Evolutionary conservation across 2,797 vertebrate genomes (phyloP).

Genomic region (Hephaestus fuliginosus): DNA sequence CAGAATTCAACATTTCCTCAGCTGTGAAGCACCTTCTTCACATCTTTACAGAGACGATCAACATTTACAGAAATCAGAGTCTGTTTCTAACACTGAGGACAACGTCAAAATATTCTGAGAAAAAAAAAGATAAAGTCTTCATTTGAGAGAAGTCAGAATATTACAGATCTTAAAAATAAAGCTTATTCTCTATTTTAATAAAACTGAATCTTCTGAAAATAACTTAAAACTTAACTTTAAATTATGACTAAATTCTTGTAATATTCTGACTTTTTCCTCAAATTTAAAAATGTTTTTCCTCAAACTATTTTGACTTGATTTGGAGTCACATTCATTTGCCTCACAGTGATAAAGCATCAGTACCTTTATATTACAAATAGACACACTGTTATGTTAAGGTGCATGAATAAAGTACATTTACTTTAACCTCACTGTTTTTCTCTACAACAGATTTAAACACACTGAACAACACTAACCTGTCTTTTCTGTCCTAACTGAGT

Average conservation of each 20-base stretch:
- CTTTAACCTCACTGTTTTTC: background rate
- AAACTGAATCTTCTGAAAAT: too few relatives aligned
- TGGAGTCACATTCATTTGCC: background rate
- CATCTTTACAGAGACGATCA: background rate
- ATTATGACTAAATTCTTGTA: too few relatives aligned
- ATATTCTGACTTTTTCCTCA: background rate
- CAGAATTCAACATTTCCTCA: background rate
- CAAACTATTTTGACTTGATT: background rate
- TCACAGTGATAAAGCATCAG: background rate
- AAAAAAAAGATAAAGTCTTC: too few relatives aligned
- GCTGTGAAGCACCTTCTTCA: background rate
- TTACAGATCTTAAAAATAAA: background rate
- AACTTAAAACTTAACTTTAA: background rate
- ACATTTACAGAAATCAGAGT: too few relatives aligned
- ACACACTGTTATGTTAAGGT: conserved; percentile 2
- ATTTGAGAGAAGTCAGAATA: background rate
- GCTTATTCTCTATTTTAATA: background rate
- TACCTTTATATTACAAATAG: background rate
- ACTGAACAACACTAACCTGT: background rate
- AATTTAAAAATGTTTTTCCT: background rate
- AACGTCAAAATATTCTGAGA: too few relatives aligned
- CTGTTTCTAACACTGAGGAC: too few relatives aligned
- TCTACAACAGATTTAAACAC: background rate
- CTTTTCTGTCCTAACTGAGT: background rate
- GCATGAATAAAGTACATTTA: background rate